Evolutionary conservation across 2,113 vertebrate species (phyloP).

Genomic region (Talpa occidentalis): DNA sequence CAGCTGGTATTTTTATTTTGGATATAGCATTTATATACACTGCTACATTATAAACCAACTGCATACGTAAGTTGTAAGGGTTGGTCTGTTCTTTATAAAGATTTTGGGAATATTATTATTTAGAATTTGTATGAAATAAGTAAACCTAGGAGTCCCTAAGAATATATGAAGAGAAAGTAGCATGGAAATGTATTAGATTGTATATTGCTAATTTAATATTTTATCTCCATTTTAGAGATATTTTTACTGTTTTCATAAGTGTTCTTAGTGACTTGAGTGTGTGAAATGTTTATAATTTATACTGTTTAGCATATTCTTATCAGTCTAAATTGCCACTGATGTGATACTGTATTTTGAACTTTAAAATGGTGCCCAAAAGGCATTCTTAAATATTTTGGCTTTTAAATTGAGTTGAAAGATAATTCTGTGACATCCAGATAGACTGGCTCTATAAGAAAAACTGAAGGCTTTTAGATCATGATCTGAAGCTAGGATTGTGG

Average conservation of each 20-base stretch:
- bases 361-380: not conserved
- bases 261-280: conserved; percentile 11
- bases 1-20: conserved; percentile 38
- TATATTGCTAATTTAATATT: not conserved
- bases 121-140: not conserved
- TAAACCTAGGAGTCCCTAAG: not conserved
- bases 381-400: not conserved
- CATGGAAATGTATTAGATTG: not conserved
- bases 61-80: not conserved
- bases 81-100: not conserved
- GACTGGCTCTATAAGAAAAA: not conserved
- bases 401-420: conserved; percentile 22
- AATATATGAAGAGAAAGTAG: not conserved
- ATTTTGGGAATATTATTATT: not conserved
- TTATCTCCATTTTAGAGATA: not conserved
- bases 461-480: not conserved
- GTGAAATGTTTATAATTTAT: not conserved
- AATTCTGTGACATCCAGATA: not conserved
- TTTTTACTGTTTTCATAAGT: not conserved
- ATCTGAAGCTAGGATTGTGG: not conserved
- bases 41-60: not conserved
- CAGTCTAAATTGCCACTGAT: conserved; percentile 4
- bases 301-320: not conserved
- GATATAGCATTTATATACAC: not conserved
- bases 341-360: conserved; percentile 8